Base-by-base conservation (phyloP, 2,888 invertebrate species). In the Epirrita christyi region DNA sequence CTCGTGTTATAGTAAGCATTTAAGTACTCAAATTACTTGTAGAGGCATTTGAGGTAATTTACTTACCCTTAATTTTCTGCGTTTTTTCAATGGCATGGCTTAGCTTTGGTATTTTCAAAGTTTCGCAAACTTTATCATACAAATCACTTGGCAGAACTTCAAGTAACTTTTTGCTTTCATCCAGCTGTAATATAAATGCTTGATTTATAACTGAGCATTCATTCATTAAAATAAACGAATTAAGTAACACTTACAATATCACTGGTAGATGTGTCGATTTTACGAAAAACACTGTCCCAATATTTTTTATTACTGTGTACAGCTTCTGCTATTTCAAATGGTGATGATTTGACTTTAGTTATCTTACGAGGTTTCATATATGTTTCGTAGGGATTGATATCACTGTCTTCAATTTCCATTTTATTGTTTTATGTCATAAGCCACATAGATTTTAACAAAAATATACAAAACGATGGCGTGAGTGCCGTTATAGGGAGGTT, bases 81-180 rank as follows among this genome's bases (percentile, higher is more conserved):
- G 6, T 43, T 29, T 34, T 13, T 59, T 48, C 41, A 28, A 4
- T 15, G n/a, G 13, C 61, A 9, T 55, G 37, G 54, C 67, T 56
- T 9, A 71, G 57, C 15, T 51, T 59, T 0, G 84, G 82, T 27
- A 89, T 79, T 14, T 80, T 73, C 27, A 92, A 72, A 45, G 82
- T 83, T 0, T 63, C 66, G 61, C 89, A 91, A 38, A 92, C 88
- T 77, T 78, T 85, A 62, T 78, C 67, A 56, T 88, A 92, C 4
- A 92, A 61, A n/a, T 85, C 70, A 13, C 67, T 67, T 1, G 92
- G 88, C 29, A 92, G 66, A 14, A 83, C 81, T 72, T 84, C 79
- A 4, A 83, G 73, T 45, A 90, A 70, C 32, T 70, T 70, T 55
- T 66, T 73, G 47, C 87, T 86, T 69, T 85, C 82, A 36, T 78